Evolutionary conservation across 2,113 vertebrate species (phyloP).

Genomic region (Neotragus pygmaeus): DNA sequence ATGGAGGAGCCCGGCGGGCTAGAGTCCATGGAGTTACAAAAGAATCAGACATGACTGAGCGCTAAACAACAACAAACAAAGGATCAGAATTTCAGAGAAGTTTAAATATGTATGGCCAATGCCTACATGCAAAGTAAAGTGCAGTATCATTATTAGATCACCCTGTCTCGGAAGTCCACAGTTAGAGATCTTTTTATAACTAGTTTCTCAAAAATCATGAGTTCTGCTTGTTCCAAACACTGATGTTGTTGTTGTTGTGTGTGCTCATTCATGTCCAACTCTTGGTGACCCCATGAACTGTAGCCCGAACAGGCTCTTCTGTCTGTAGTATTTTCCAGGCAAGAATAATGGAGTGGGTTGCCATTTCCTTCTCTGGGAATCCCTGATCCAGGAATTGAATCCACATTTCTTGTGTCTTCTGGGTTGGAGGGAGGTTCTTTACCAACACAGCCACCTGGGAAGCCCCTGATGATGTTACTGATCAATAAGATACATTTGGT

Average conservation of each 20-base stretch:
- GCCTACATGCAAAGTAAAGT: not conserved
- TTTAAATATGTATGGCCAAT: not conserved
- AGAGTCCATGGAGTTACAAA: not conserved
- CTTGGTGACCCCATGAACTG: not conserved
- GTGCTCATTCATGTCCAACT: not conserved
- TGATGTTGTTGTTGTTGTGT: not conserved
- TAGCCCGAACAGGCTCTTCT: not conserved
- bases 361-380: not conserved
- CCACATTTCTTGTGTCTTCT: not conserved
- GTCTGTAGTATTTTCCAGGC: not conserved
- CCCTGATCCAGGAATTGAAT: not conserved
- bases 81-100: not conserved
- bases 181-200: not conserved
- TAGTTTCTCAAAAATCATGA: not conserved
- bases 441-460: not conserved
- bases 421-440: not conserved
- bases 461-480: not conserved
- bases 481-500: not conserved
- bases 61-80: not conserved
- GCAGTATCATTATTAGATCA: not conserved
- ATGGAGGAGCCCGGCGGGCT: fast-evolving
- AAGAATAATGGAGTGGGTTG: not conserved
- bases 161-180: not conserved
- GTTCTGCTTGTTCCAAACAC: not conserved
- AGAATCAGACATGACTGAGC: not conserved